Evolutionary conservation across 2,797 vertebrate species (phyloP).

Genomic region (Lycodopsis pacificus): DNA sequence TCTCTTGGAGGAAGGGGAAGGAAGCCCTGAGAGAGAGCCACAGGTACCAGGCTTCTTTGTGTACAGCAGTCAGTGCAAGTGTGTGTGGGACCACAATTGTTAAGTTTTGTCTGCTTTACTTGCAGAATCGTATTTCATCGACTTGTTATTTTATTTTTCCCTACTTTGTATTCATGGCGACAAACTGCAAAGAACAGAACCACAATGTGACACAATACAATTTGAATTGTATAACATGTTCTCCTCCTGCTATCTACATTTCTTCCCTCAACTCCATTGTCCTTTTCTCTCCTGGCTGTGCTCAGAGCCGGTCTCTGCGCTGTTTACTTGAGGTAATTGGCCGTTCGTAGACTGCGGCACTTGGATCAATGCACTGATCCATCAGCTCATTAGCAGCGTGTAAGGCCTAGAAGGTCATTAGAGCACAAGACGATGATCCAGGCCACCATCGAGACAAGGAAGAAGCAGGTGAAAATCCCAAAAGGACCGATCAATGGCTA

Average conservation of each 20-base stretch:
- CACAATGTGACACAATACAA: slow-evolving; percentile 60
- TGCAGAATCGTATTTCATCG: slow-evolving; percentile 45
- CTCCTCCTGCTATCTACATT: slow-evolving; percentile 46
- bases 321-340: slow-evolving; percentile 83
- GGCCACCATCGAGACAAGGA: slow-evolving; percentile 57
- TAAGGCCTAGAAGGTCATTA: slow-evolving; percentile 72
- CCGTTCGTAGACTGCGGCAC: slow-evolving; percentile 70
- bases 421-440: slow-evolving; percentile 63
- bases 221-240: slow-evolving; percentile 69
- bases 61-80: slow-evolving; percentile 13
- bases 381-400: slow-evolving; percentile 80
- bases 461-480: slow-evolving; percentile 58
- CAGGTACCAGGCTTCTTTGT: slow-evolving; percentile 84
- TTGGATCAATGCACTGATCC: slow-evolving; percentile 79
- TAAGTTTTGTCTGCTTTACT: slow-evolving; percentile 42
- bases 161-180: slow-evolving; percentile 69
- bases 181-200: slow-evolving; percentile 63
- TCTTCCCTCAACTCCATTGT: slow-evolving; percentile 50
- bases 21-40: slow-evolving; percentile 91
- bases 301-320: slow-evolving; percentile 57
- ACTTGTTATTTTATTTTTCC: slow-evolving; percentile 61
- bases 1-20: slow-evolving; percentile 94
- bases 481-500: slow-evolving; percentile 67
- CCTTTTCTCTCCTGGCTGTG: slow-evolving; percentile 52
- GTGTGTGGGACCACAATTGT: slow-evolving; percentile 30